Base-by-base conservation (phyloP, 2,888 invertebrate genomes). In the Trichopoda pennipes region DNA sequence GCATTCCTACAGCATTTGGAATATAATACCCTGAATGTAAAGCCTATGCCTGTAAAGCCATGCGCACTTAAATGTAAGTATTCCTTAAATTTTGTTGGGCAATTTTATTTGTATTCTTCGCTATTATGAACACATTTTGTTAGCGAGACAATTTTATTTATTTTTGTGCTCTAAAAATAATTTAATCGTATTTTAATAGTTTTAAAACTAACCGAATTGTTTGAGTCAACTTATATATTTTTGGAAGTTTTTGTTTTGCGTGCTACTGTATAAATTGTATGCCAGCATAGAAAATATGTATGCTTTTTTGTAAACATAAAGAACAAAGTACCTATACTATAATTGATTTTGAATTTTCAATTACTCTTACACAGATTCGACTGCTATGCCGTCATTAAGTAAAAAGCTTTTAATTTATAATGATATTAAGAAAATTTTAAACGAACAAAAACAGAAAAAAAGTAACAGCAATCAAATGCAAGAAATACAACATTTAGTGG, bases 331-430 rank as follows among this genome's bases (percentile, higher is more conserved):
- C 79, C 79, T 75, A 75, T 82, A 82, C 79, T 75, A 75, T 82
- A 82, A 82, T 82, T 82, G 79, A 82, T 79, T 79, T 82, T 82
- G 75, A 72, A 79, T 79, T 70, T 82, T 72, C 82, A 79, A 79
- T 82, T 75, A 82, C 70, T 79, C 72, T 47, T 49, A 38, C 66
- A 58, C 49, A 80, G 64, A 70, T 70, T 70, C 53, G 38, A 53
- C 79, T 79, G 60, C 66, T 68, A n/a, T 53, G 47, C 55, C 17
- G 23, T 64, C 51, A 66, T 75, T 78, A 60, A 75, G 74, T 75
- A 56, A 75, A 82, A 81, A 82, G 79, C 82, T 82, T 82, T 82
- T 79, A 79, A 78, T 82, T 70, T 75, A 56, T 79, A 79, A 82
- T 75, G 66, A 68, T 61, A 75, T 82, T 82, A 82, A 75, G 51